These are phyloP conservation scores for Meliscaeva auricollis DNA, from an alignment of 2,888 invertebrate genomes.

Conservation along the genomic window DNA sequence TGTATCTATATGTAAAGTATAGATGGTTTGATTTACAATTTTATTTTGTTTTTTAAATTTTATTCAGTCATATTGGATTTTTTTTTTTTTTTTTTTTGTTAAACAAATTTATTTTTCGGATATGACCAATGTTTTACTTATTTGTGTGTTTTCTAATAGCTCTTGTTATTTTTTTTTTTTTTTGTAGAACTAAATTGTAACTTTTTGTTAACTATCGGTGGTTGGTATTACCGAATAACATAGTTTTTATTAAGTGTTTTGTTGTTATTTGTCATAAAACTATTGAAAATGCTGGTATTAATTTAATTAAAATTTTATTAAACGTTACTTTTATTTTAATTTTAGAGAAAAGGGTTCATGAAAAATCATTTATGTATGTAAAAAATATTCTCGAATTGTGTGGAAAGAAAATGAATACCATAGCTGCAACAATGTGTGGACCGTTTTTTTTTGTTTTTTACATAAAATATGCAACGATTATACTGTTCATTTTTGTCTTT, in stretches of 20 bases:
- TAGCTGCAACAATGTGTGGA: too few species aligned
- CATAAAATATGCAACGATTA: too few species aligned
- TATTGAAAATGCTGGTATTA: not conserved
- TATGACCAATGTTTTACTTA: constrained; percentile 41
- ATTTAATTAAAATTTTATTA: not conserved
- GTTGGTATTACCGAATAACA: constrained; percentile 60
- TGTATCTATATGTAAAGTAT: constrained; percentile 68
- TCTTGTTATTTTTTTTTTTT: constrained; percentile 7
- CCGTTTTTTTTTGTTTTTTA: too few species aligned
- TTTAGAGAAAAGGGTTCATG: not conserved
- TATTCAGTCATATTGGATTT: constrained; percentile 55
- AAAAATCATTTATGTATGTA: not conserved
- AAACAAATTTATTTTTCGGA: constrained; percentile 16
- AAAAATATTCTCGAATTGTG: too few species aligned
- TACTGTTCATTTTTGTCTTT: too few species aligned
- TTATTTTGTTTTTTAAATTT: constrained; percentile 13
- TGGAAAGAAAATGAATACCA: too few species aligned
- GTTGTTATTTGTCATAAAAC: not conserved
- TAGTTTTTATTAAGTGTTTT: not conserved
- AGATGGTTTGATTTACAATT: constrained; percentile 39
- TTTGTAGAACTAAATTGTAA: not conserved
- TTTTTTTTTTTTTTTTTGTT: constrained; percentile 19
- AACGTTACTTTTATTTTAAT: not conserved
- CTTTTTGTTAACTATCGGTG: constrained; percentile 51
- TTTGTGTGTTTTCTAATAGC: not conserved